Conservation (phyloP, 2,888 invertebrate genomes). For the Leucophenga maculata region DNA sequence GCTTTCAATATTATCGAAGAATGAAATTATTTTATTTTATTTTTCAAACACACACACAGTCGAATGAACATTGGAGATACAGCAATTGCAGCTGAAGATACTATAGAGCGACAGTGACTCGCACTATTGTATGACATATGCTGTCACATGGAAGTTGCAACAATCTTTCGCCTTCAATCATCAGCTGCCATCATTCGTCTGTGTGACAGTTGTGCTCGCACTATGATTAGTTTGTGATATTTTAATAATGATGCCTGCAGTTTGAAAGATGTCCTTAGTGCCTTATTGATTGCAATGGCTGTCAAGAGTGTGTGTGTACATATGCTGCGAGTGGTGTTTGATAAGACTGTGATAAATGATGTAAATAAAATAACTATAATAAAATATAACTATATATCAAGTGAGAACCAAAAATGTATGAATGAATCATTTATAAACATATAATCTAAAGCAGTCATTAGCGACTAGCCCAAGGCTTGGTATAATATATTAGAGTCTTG, state of each 20-base stretch:
- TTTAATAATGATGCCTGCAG: background rate
- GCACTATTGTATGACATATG: background rate
- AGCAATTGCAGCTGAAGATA: background rate
- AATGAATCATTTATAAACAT: no score
- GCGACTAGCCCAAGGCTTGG: no score
- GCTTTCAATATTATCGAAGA: background rate
- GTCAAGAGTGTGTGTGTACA: background rate
- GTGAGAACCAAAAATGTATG: no score
- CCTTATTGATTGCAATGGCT: background rate
- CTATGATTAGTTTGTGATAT: background rate
- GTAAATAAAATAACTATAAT: no score
- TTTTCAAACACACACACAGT: background rate
- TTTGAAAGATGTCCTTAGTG: background rate
- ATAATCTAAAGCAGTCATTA: no score
- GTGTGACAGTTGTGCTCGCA: background rate
- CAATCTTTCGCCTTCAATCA: background rate
- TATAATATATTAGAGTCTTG: no score
- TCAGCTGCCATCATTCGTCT: background rate
- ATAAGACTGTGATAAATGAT: background rate
- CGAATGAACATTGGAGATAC: background rate
- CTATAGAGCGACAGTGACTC: background rate
- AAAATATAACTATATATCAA: no score
- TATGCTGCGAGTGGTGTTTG: background rate
- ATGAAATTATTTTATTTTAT: background rate
- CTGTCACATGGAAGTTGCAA: slow-evolving; percentile 17